Evolutionary conservation across 1,140 invertebrate genomes (phyloP), one percentile per base, ranked within the genome.

Genomic region (Saccostrea cuccullata): DNA sequence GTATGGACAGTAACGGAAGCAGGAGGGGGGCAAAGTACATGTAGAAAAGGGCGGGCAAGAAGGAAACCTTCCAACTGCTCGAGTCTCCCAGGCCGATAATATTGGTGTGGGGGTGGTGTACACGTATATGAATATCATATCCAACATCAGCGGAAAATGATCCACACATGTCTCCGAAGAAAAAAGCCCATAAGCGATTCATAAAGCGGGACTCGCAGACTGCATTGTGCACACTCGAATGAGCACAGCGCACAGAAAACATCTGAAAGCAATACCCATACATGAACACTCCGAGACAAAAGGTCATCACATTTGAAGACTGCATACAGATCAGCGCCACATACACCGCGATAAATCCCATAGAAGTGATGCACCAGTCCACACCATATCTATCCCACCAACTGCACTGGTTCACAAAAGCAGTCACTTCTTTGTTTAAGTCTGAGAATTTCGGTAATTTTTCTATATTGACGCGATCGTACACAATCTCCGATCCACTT

Each of bases 41-140:
- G 89, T 95, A 95, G 5, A 93, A 55, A 82, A 91, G 92, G 5
- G 91, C 12, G 0, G 94, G 92, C 3, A 95, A 82, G 55, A 92
- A 91, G 12, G 94, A 94, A 1, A 90, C 87, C 83, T 92, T 93
- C 92, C 93, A 95, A 1, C 93, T 93, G 83, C 93, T 94, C 1
- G 94, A 95, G 87, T 95, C 94, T 0, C 94, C 94, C 0, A 93
- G 88, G 15, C 94, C 94, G 47, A 95, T 92, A 30, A 95, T 94
- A 83, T 95, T 95, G 5, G 94, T 95, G 88, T 94, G 92, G 3
- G 94, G 93, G 87, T 94, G 94, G 73, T 94, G 94, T 17, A 88
- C 36, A 89, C 92, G 92, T 2, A 94, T 92, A 85, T 94, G 94
- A 2, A 93, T 93, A 15, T 92, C 90, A 85, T 92, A 89, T 13